Percentiles rank a stretch among this genome's conserved stretches.
Evolutionary conservation across 2,888 invertebrate species (phyloP).

Genomic region (Polylopha cassiicola): DNA sequence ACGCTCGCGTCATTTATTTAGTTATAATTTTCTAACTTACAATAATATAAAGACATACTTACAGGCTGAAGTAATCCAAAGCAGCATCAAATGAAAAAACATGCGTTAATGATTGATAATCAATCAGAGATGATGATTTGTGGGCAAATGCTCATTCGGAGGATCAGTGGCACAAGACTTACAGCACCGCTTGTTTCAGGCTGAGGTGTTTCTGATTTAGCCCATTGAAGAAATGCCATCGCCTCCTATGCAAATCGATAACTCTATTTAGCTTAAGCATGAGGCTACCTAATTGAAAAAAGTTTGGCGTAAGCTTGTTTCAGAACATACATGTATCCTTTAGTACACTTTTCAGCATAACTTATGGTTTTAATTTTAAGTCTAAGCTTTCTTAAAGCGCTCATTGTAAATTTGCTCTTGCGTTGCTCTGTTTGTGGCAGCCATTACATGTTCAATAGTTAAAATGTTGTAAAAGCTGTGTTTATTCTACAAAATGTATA

Average conservation of each 20-base stretch:
- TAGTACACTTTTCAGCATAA: not conserved
- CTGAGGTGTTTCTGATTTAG: conserved; percentile 61
- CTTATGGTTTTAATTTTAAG: conserved; percentile 1
- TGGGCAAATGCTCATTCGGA: conserved; percentile 48
- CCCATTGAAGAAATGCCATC: conserved; percentile 67
- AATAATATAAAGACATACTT: conserved; percentile 50
- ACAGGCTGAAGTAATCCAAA: conserved; percentile 72
- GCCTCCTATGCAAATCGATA: conserved; percentile 70
- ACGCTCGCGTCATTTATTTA: too few species aligned
- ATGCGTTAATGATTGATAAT: conserved; percentile 72
- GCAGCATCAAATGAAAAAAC: conserved; percentile 69
- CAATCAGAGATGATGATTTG: conserved; percentile 44
- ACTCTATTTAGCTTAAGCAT: conserved; percentile 59
- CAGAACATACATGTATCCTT: conserved; percentile 2
- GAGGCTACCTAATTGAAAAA: conserved; percentile 26
- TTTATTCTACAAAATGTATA: conserved; percentile 8
- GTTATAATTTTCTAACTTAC: too few species aligned
- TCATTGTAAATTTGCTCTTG: conserved; percentile 6
- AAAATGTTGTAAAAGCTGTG: conserved; percentile 17
- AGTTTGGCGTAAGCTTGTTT: conserved; percentile 16
- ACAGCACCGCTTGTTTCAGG: conserved; percentile 69
- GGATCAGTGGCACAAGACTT: conserved; percentile 65
- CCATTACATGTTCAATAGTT: conserved; percentile 7
- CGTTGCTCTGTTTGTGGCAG: conserved; percentile 15
- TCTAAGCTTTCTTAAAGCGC: conserved; percentile 13